phyloP scores from a whole-genome alignment of 2,113 vertebrate species.

The Paramormyrops kingsleyae region DNA sequence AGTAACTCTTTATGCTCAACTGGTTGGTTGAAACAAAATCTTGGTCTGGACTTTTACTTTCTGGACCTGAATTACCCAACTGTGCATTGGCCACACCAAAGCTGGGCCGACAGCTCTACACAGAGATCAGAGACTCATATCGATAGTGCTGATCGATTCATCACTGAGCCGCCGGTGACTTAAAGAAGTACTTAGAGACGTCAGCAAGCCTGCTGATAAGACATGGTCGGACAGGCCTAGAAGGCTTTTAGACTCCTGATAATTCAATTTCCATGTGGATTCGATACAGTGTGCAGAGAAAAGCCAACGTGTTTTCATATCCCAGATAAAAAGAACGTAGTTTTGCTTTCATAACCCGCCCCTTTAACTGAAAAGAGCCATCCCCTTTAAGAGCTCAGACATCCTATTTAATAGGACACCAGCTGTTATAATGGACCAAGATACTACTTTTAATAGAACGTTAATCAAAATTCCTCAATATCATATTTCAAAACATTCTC shows the following conservation, averaged over 20 bases:
- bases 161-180: neutral
- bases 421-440: neutral
- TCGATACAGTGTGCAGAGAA: neutral
- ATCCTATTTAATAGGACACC: neutral
- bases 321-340: neutral
- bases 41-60: too few relatives aligned
- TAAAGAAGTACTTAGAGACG: neutral
- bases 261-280: slow-evolving; percentile 4
- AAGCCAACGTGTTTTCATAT: neutral
- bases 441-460: neutral
- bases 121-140: neutral
- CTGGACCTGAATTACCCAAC: too few relatives aligned
- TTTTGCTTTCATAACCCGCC: neutral
- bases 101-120: neutral
- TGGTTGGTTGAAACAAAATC: too few relatives aligned
- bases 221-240: neutral
- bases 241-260: neutral
- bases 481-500: neutral
- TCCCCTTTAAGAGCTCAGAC: neutral
- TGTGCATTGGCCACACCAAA: neutral
- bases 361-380: neutral
- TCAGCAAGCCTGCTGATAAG: neutral
- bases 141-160: neutral
- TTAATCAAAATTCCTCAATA: neutral
- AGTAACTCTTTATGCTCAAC: too few relatives aligned